Percentiles rank a stretch among this genome's conserved stretches.
These are phyloP conservation scores for Neogale vison DNA, from an alignment of 2,113 vertebrate genomes.

Conservation along the genomic window DNA sequence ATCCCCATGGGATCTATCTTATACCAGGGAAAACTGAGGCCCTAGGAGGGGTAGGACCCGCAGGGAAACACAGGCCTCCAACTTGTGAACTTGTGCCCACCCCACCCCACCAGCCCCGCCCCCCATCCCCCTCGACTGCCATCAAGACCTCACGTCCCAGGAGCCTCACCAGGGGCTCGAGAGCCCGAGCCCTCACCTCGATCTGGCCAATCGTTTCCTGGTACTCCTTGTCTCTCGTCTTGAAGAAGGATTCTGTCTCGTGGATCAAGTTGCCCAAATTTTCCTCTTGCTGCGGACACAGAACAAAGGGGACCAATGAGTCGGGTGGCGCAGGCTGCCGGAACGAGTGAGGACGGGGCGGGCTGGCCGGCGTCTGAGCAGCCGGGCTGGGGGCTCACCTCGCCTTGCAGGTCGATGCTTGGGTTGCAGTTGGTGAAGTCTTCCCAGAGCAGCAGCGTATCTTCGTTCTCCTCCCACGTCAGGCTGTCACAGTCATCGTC, in stretches of 20 bases:
- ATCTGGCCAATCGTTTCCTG: slow-evolving; percentile 98
- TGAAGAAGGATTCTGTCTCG: slow-evolving; percentile 96
- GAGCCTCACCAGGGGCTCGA: rapidly evolving
- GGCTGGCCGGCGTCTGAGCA: background rate
- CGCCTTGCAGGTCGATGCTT: slow-evolving; percentile 84
- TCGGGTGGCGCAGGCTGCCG: rapidly evolving
- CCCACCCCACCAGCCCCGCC: background rate
- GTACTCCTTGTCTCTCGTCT: slow-evolving; percentile 97
- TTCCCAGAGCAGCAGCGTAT: slow-evolving; percentile 97
- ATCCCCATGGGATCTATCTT: background rate
- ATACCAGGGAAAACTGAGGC: background rate
- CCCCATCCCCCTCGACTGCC: background rate
- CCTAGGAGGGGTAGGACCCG: background rate
- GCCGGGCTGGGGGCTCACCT: slow-evolving; percentile 75
- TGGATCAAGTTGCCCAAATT: slow-evolving; percentile 96
- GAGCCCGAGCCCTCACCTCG: slow-evolving; percentile 86
- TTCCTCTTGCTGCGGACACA: slow-evolving; percentile 88
- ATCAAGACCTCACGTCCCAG: background rate
- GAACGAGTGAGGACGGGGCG: rapidly evolving
- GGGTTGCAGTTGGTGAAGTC: slow-evolving; percentile 97
- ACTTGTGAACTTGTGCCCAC: background rate
- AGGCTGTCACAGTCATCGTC: slow-evolving; percentile 97
- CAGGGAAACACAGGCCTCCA: background rate
- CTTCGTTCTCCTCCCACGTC: slow-evolving; percentile 98
- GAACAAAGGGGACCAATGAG: slow-evolving; percentile 5